Percentiles rank a stretch among this genome's conserved stretches.
These are phyloP conservation scores for Siniperca knerii DNA, from an alignment of 2,113 vertebrate genomes.

Conservation along the genomic window DNA sequence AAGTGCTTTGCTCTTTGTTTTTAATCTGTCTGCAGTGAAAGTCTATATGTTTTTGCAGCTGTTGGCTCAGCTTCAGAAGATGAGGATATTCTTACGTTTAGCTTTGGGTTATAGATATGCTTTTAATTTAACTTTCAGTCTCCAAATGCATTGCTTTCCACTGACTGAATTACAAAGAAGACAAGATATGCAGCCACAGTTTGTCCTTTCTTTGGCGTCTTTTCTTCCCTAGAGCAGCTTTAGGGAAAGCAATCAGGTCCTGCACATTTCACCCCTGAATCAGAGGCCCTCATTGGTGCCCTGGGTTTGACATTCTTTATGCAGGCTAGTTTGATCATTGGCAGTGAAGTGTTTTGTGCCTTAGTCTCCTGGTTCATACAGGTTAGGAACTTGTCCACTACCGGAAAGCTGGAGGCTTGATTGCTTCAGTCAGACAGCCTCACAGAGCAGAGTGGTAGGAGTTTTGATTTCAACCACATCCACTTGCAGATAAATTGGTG, in stretches of 20 bases:
- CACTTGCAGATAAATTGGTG: conserved; percentile 4
- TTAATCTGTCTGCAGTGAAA: conserved; percentile 49
- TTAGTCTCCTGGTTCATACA: conserved; percentile 29
- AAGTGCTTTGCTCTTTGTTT: conserved; percentile 63
- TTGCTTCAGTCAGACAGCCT: conserved; percentile 24
- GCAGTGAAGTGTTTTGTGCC: conserved; percentile 39
- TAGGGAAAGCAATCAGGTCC: conserved; percentile 53
- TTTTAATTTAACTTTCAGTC: conserved; percentile 52
- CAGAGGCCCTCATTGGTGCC: conserved; percentile 10
- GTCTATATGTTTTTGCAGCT: conserved; percentile 43
- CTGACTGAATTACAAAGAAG: conserved; percentile 46
- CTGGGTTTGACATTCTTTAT: conserved; percentile 9
- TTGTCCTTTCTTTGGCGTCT: conserved; percentile 3
- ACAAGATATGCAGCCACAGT: conserved; percentile 26
- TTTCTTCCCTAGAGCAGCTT: conserved; percentile 29
- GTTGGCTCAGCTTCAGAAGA: conserved; percentile 53
- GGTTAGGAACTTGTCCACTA: conserved; percentile 30
- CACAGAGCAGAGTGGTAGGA: conserved; percentile 15
- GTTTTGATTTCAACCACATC: conserved; percentile 32
- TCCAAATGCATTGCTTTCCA: conserved; percentile 36
- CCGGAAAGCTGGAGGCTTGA: conserved; percentile 36
- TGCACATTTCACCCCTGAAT: conserved; percentile 33
- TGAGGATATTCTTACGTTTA: conserved; percentile 44
- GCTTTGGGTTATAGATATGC: conserved; percentile 58
- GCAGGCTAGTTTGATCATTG: conserved; percentile 27